Conservation (phyloP, 92 coral and sea anemone genomes). For the Plumapathes pennacea region DNA sequence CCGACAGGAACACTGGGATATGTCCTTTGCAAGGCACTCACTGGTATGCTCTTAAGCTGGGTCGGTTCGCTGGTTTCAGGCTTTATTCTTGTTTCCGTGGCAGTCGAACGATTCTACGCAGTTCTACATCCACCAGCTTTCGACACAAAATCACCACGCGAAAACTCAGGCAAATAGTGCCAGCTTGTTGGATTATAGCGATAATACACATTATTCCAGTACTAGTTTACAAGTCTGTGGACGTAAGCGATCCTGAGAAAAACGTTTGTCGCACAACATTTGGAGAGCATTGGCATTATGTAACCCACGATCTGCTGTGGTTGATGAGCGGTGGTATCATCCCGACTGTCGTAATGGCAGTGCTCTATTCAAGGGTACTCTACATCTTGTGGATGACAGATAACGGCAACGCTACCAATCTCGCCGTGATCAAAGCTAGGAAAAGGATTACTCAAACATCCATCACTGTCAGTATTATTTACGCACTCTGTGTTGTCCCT, state of each 20-base stretch:
- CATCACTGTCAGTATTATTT: conserved; percentile 22
- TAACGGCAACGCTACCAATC: conserved; percentile 15
- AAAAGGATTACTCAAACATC: conserved; percentile 34
- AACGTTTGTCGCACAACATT: too few relatives aligned
- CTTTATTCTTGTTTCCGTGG: conserved; percentile 16
- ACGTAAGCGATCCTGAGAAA: too few relatives aligned
- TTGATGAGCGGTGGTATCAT: conserved; percentile 1
- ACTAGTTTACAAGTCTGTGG: too few relatives aligned
- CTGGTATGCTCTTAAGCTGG: conserved; percentile 13
- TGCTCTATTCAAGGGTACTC: conserved; percentile 22
- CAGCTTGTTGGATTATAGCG: too few relatives aligned
- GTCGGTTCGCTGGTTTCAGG: conserved; percentile 7
- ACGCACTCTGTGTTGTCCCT: conserved; percentile 13
- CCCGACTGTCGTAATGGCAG: conserved; percentile 8
- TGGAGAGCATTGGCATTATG: background rate
- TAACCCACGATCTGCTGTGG: conserved; percentile 5
- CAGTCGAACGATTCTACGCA: conserved; percentile 41
- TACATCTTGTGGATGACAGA: conserved; percentile 13
- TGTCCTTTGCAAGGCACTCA: conserved; percentile 22
- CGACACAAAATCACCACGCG: conserved; percentile 11
- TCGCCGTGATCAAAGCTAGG: conserved; percentile 27
- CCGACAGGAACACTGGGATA: conserved; percentile 21
- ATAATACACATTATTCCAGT: too few relatives aligned
- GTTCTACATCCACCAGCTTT: conserved; percentile 14
- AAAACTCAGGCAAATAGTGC: too few relatives aligned